phyloP scores from a whole-genome alignment of 2,113 vertebrate species.

The Capreolus pygargus region DNA sequence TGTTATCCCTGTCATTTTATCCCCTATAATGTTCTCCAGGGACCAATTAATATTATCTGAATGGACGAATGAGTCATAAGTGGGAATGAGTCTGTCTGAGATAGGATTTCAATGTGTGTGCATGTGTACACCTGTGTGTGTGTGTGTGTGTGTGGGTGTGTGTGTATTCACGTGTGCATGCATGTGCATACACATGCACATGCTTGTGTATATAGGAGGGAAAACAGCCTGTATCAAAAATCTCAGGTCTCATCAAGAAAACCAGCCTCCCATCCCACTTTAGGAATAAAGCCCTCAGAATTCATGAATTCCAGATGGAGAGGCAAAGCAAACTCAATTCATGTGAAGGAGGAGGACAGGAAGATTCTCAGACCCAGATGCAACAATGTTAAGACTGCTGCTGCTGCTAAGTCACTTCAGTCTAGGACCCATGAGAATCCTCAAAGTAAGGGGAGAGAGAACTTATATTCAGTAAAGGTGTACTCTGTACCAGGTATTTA shows the following conservation, averaged over 20 bases:
- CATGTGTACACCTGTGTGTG: background rate
- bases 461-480: constrained; percentile 21
- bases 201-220: background rate
- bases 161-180: accelerated
- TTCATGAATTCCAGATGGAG: background rate
- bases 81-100: constrained; percentile 29
- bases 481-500: background rate
- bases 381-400: background rate
- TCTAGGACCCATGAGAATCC: background rate
- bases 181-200: no score
- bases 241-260: constrained; percentile 19
- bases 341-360: background rate
- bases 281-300: background rate
- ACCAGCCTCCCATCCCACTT: background rate
- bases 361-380: background rate
- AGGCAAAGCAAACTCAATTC: background rate
- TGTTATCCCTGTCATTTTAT: constrained; percentile 59
- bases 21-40: constrained; percentile 31
- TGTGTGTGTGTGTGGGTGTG: background rate
- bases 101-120: background rate
- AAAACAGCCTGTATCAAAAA: background rate
- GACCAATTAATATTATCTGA: constrained; percentile 65
- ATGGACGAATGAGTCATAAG: constrained; percentile 61
- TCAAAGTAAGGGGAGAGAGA: background rate
- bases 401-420: no score